Base-by-base conservation (phyloP, 1,140 invertebrate species). In the Oryzaephilus surinamensis region DNA sequence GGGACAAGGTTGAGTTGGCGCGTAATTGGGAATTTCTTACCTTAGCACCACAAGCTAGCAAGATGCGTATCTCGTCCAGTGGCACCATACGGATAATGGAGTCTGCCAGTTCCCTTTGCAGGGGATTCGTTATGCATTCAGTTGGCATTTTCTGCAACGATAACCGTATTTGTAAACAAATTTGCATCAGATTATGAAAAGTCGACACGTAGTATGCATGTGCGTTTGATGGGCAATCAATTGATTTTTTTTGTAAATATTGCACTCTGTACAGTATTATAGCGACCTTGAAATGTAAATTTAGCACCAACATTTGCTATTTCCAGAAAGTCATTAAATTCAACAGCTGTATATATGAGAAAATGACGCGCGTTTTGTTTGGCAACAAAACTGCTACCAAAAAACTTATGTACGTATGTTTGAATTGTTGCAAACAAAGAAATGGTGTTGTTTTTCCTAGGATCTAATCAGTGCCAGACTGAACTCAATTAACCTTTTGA, bases 81-180 rank as follows among this genome's bases (percentile, higher is more conserved):
- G 86, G 74, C 27, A 86, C 84, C 70, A 88, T 79, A 21, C 84
- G 75, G 32, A 89, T 89, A 56, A 94, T 91, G 48, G 82, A 81
- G 64, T 94, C 90, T 0, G 87, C 88, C 34, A 94, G 65, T 58
- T 91, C 84, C 41, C 88, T 72, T 67, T 92, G 86, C 30, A 88
- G 67, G 14, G 81, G 77, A 60, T 84, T 84, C 2, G 68, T 58
- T 44, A 77, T 76, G 61, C 79, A 78, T 55, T 82, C 79, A 6
- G 75, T 71, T 28, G 80, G 79, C 79, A 82, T 83, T 21, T 48
- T 66, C 45, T 52, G 38, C 13, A 52, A 42, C 19, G 27, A 33
- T 36, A 38, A 3, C 10, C 23, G 35, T n/a, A 32, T 15, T n/a
- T n/a, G n/a, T 32, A 6, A 6, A n/a, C 12, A 21, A 24, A 38